Percentiles rank a stretch among this genome's conserved stretches.
These are phyloP conservation scores for Tipula helvola DNA, from an alignment of 2,888 invertebrate species.

Conservation along the genomic window DNA sequence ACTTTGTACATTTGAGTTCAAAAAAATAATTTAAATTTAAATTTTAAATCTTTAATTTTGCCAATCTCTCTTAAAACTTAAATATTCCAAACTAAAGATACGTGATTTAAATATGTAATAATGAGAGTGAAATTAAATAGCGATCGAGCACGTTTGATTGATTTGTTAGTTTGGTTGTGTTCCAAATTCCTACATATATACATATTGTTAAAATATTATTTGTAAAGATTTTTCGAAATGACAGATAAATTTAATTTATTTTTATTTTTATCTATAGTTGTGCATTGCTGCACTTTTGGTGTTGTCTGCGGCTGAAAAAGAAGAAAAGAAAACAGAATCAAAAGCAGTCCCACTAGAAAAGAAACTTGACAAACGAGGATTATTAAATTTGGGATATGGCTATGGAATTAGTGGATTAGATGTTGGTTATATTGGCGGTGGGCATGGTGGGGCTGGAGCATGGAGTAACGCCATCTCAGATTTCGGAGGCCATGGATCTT, in stretches of 20 bases:
- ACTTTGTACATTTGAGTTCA: neutral
- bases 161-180: neutral
- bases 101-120: neutral
- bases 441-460: slow-evolving; percentile 40
- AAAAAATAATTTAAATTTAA: neutral
- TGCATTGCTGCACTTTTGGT: slow-evolving; percentile 65
- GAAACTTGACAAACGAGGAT: slow-evolving; percentile 72
- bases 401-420: slow-evolving; percentile 65
- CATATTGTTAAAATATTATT: neutral
- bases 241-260: slow-evolving; percentile 18
- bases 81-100: neutral
- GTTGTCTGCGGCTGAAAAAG: slow-evolving; percentile 51
- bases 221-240: neutral
- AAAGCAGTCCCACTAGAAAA: slow-evolving; percentile 51
- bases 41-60: neutral
- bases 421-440: slow-evolving; percentile 55
- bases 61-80: neutral
- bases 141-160: neutral
- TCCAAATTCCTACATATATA: neutral
- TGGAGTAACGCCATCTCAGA: slow-evolving; percentile 24
- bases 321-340: slow-evolving; percentile 47
- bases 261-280: slow-evolving; percentile 39
- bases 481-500: slow-evolving; percentile 34
- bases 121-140: neutral
- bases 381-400: slow-evolving; percentile 66